These are phyloP conservation scores for Linurgus olivaceus DNA, from an alignment of 2,797 vertebrate genomes.

Conservation along the genomic window DNA sequence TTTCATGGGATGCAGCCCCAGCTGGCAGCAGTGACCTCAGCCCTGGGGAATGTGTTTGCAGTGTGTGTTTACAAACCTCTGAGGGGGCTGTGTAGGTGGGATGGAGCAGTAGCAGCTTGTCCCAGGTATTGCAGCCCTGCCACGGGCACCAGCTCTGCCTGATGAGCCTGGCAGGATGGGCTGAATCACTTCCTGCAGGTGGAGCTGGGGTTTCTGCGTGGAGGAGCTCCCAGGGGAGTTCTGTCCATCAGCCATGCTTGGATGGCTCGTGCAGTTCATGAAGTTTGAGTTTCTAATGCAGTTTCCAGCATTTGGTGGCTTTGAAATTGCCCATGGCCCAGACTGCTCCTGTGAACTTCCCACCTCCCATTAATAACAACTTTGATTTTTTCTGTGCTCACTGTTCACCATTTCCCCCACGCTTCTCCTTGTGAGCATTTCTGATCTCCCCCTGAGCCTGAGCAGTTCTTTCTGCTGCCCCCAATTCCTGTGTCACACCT, in stretches of 20 bases:
- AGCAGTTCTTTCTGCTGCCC: neutral
- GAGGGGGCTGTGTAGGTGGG: neutral
- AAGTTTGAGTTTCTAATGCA: neutral
- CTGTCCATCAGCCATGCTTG: neutral
- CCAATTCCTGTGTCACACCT: neutral
- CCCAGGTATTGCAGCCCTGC: neutral
- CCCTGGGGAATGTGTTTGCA: neutral
- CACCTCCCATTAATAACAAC: rapidly evolving
- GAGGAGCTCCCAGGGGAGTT: neutral
- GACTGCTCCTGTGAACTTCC: neutral
- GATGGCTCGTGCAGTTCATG: rapidly evolving
- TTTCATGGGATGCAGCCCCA: rapidly evolving
- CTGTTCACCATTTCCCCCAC: rapidly evolving
- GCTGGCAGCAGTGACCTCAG: neutral
- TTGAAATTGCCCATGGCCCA: neutral
- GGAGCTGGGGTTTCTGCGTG: neutral
- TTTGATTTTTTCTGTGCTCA: neutral
- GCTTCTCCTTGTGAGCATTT: neutral
- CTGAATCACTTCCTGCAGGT: conserved; percentile 1
- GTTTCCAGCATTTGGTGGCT: neutral
- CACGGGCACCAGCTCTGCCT: neutral
- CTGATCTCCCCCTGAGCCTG: neutral
- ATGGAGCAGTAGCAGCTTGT: conserved; percentile 8
- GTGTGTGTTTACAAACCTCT: neutral
- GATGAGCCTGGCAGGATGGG: neutral